Evolutionary conservation across 2,888 invertebrate genomes (phyloP).

Genomic region (Ophion ventricosus): DNA sequence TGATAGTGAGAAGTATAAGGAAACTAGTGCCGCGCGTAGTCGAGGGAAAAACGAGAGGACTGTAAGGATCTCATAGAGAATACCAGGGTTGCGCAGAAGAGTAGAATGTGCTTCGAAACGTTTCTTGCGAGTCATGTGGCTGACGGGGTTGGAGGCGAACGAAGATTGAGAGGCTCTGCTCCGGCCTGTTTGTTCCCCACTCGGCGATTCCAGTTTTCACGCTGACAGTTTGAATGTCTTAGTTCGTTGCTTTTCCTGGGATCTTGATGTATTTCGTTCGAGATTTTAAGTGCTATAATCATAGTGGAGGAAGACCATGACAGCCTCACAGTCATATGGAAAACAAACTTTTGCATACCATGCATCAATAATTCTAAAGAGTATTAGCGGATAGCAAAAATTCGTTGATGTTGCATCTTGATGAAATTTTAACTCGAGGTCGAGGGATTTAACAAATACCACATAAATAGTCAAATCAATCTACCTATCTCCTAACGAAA

Average conservation of each 20-base stretch:
- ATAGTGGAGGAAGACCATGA: background rate
- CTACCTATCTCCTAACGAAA: background rate
- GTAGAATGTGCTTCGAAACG: constrained; percentile 56
- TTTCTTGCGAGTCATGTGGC: constrained; percentile 63
- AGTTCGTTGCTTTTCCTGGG: constrained; percentile 20
- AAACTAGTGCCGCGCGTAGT: constrained; percentile 44
- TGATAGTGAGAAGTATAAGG: constrained; percentile 35
- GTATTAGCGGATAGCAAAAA: background rate
- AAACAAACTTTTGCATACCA: background rate
- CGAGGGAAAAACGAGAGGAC: constrained; percentile 40
- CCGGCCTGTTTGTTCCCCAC: constrained; percentile 16
- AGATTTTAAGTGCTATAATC: constrained; percentile 4
- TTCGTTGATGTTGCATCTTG: background rate
- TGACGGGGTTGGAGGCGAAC: constrained; percentile 62
- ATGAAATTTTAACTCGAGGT: background rate
- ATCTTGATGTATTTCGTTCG: constrained; percentile 26
- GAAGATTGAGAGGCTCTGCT: constrained; percentile 55
- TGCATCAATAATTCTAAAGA: background rate
- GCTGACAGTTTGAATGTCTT: constrained; percentile 20
- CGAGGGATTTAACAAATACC: background rate
- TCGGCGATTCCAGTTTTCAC: constrained; percentile 44
- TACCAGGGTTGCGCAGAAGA: constrained; percentile 68
- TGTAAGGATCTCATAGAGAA: constrained; percentile 21
- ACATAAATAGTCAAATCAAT: background rate
- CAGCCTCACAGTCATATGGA: background rate